phyloP scores from a whole-genome alignment of 2,113 vertebrate species.

The Meleagris gallopavo region DNA sequence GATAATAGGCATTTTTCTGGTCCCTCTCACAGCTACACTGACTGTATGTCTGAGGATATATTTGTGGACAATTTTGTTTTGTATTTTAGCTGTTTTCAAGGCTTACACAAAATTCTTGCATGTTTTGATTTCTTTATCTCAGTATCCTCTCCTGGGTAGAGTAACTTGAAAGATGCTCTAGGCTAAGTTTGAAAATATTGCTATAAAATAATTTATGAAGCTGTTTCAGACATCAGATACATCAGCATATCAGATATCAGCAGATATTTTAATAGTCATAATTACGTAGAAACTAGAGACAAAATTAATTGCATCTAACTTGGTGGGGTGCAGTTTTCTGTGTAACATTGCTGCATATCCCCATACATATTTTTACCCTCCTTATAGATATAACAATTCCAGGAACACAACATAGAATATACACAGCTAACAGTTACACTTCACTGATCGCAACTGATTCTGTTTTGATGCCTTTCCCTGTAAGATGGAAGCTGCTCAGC shows the following conservation, averaged over 20 bases:
- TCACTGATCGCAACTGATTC: neutral
- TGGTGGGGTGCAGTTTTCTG: neutral
- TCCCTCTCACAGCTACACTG: neutral
- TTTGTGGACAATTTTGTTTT: neutral
- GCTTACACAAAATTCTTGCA: neutral
- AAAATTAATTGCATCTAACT: neutral
- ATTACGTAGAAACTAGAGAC: neutral
- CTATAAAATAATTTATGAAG: slow-evolving; percentile 13
- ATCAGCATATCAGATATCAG: neutral
- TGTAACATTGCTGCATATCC: neutral
- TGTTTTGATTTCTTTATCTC: slow-evolving; percentile 11
- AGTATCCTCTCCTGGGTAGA: neutral
- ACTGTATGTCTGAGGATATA: neutral
- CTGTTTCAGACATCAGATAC: neutral
- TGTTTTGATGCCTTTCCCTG: neutral
- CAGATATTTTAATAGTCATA: neutral
- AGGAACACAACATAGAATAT: neutral
- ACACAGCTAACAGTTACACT: neutral
- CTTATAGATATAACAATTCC: neutral
- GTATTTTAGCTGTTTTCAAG: neutral
- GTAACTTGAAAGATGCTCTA: neutral
- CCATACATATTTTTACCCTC: neutral
- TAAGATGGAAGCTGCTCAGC: neutral
- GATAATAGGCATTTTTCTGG: neutral
- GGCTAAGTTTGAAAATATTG: neutral